Conservation (phyloP, 2,888 invertebrate genomes). For the Stictocephala bisonia region DNA sequence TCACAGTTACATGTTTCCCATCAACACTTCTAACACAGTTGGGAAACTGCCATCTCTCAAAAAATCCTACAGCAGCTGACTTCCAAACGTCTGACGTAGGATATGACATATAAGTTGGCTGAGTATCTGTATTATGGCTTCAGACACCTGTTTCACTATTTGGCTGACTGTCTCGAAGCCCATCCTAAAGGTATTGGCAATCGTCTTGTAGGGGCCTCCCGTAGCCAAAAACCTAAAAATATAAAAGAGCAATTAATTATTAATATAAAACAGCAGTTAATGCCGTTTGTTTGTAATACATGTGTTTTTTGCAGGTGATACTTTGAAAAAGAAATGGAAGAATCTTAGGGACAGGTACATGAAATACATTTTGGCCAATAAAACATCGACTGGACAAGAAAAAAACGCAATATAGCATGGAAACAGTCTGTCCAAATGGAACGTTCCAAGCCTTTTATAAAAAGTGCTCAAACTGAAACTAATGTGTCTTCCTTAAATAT, state of each 20-base stretch:
- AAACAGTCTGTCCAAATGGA: conserved; percentile 2
- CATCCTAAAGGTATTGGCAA: neutral
- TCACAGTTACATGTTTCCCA: too few species aligned
- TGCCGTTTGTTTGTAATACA: too few species aligned
- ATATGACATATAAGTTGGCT: too few species aligned
- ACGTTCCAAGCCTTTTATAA: conserved; percentile 2
- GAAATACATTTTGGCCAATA: neutral
- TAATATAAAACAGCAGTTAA: neutral
- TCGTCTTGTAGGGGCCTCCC: neutral
- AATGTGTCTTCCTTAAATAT: neutral
- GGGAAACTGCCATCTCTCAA: too few species aligned
- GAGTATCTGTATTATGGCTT: too few species aligned
- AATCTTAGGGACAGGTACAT: conserved; percentile 3
- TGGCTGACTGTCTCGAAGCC: neutral
- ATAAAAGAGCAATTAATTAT: neutral
- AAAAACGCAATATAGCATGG: neutral
- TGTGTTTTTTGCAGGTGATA: conserved; percentile 12
- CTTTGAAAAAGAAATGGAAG: conserved; percentile 16
- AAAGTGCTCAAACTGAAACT: neutral
- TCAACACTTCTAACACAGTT: too few species aligned
- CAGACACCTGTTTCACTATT: neutral
- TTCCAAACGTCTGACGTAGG: too few species aligned
- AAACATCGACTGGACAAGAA: neutral
- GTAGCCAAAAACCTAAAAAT: neutral
- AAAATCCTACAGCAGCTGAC: too few species aligned